Evolutionary conservation across 2,113 vertebrate species (phyloP), one percentile per base, ranked within the genome.

Genomic region (Hymenochirus boettgeri): DNA sequence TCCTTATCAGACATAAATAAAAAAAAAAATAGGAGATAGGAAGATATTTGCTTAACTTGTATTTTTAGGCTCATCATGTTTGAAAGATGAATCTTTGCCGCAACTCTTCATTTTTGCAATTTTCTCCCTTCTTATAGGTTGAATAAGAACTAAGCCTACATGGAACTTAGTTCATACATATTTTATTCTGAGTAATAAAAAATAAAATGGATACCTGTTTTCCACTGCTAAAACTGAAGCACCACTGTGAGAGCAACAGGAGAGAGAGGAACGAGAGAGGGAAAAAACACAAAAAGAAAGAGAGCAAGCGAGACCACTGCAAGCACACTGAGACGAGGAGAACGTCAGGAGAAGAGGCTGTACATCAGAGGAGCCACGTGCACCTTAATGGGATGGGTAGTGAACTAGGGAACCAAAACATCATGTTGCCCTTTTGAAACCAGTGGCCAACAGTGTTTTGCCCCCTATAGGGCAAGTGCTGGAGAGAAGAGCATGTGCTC

Each of bases 221-320:
- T 94, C 93, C 92, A 94, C 93, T 94, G 93, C 93, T 94, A 94
- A 93, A 92, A 93, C 93, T 91, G 92, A 95, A 92, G 94, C 93
- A 92, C 90, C 90, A 91, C 91, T 90, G 92, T 90, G 91, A 93
- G 87, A 92, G 91, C 91, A 85, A 89, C 92, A 92, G 91, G 90
- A 91, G 90, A 91, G 85, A 79, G 80, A 80, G 81, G 79, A 79
- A 83, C 83, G 69, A 75, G 69, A 79, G 73, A 73, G 69, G 82
- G 77, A 83, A 77, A 83, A 78, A 82, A 83, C 86, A 58, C 26
- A 48, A 69, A 59, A 45, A 67, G 59, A n/a, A 84, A 72, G 76
- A 62, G 85, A 86, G 82, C 83, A 76, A 77, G 75, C 69, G 80
- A 77, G 77, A 75, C 85, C 82, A 83, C 85, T 85, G 91, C 86